Evolutionary conservation across 2,113 vertebrate species (phyloP).

Genomic region (Tor tambroides): DNA sequence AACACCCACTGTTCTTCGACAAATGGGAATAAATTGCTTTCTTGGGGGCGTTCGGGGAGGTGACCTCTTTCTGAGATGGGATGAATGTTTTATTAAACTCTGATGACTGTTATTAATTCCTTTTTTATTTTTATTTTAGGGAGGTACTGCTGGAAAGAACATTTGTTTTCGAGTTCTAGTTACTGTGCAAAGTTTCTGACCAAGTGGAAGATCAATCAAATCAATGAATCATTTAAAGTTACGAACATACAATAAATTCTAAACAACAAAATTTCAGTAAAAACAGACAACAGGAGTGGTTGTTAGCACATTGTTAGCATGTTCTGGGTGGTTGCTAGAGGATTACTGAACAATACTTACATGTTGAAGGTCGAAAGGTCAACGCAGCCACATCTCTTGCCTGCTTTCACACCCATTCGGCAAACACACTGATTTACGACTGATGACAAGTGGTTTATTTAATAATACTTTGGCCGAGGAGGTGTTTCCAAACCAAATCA

Average conservation of each 20-base stretch:
- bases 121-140: not conserved
- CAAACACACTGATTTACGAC: constrained; percentile 21
- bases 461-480: not conserved
- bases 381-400: not conserved
- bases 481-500: constrained; percentile 2
- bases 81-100: not conserved
- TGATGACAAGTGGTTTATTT: not conserved
- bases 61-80: not conserved
- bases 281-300: not conserved
- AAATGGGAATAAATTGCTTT: not conserved
- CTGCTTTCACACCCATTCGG: not conserved
- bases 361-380: not conserved
- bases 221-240: not conserved
- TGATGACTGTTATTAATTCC: constrained; percentile 1
- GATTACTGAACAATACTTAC: constrained; percentile 26
- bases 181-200: not conserved
- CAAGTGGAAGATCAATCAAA: not conserved
- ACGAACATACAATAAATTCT: not conserved
- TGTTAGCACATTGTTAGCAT: not conserved
- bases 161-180: not conserved
- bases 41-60: not conserved
- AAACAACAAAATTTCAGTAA: not conserved
- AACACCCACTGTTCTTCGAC: not conserved
- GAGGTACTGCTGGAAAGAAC: not conserved
- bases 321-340: not conserved